Percentiles rank a stretch among this genome's conserved stretches.
Evolutionary conservation across 2,797 vertebrate species (phyloP).

Genomic region (Florisuga fusca): DNA sequence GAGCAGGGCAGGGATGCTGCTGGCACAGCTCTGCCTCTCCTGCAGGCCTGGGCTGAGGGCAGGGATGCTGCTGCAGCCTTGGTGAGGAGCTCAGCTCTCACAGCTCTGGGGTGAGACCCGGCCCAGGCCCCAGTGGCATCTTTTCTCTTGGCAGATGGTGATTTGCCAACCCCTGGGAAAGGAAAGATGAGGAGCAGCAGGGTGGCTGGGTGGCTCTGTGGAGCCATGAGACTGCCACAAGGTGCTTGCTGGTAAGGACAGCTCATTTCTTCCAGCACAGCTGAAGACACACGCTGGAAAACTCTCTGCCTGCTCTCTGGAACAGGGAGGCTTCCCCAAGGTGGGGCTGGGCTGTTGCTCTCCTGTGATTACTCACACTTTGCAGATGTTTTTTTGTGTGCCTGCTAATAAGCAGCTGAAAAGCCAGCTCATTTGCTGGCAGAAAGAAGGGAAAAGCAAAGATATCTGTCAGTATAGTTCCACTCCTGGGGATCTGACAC

Average conservation of each 20-base stretch:
- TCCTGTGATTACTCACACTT: background rate
- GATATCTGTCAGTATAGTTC: background rate
- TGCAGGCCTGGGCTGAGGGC: background rate
- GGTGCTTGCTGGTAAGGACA: background rate
- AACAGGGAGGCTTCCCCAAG: background rate
- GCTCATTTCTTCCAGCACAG: background rate
- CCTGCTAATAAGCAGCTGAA: background rate
- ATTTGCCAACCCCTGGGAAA: background rate
- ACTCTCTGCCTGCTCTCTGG: background rate
- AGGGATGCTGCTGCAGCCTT: background rate
- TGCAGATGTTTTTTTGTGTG: background rate
- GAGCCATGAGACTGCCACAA: background rate
- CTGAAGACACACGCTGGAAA: background rate
- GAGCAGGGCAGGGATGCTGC: background rate
- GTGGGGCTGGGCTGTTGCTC: background rate
- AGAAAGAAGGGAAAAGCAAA: background rate
- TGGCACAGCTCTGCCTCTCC: background rate
- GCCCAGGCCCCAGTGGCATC: background rate
- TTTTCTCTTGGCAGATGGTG: background rate
- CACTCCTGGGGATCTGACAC: background rate
- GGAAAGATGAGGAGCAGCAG: background rate
- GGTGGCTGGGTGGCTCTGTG: background rate
- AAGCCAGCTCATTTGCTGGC: background rate
- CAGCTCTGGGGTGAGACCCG: background rate
- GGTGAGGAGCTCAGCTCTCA: background rate